A percentile compares a stretch with the other conserved stretches of the same genome.
Evolutionary conservation across 2,113 vertebrate genomes (phyloP).

Genomic region (Anolis carolinensis): DNA sequence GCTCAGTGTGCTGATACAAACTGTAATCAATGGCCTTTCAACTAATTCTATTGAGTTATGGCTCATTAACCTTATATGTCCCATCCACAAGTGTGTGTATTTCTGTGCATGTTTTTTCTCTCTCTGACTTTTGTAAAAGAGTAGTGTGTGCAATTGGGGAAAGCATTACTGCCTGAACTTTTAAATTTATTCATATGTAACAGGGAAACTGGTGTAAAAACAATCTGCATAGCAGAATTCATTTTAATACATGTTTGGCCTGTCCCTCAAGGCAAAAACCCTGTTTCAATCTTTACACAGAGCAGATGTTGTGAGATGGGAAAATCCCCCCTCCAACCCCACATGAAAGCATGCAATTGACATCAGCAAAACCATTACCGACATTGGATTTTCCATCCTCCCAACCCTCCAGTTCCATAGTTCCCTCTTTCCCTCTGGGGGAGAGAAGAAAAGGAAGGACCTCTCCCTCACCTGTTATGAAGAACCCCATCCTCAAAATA

Average conservation of each 20-base stretch:
- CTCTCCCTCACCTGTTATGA: slow-evolving; percentile 29
- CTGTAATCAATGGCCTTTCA: neutral
- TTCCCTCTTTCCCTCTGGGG: neutral
- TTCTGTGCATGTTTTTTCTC: neutral
- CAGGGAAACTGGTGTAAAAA: neutral
- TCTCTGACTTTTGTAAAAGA: slow-evolving; percentile 1
- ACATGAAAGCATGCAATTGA: slow-evolving; percentile 33
- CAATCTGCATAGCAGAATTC: neutral
- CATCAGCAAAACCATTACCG: slow-evolving; percentile 41
- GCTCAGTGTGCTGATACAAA: neutral
- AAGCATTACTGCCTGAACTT: slow-evolving; percentile 38
- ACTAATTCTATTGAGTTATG: neutral
- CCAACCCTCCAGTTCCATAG: neutral
- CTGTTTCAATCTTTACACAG: neutral
- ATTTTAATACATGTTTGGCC: neutral
- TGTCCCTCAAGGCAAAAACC: neutral
- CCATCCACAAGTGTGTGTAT: neutral
- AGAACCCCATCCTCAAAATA: slow-evolving; percentile 45
- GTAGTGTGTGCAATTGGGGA: slow-evolving; percentile 7
- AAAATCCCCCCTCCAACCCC: neutral
- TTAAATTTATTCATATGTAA: rapidly evolving
- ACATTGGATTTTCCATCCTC: slow-evolving; percentile 42
- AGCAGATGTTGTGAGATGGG: neutral
- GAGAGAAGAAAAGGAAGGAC: slow-evolving; percentile 6
- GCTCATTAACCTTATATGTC: neutral